Base-by-base conservation (phyloP, 2,888 invertebrate species). In the Acrocera orbiculus region DNA sequence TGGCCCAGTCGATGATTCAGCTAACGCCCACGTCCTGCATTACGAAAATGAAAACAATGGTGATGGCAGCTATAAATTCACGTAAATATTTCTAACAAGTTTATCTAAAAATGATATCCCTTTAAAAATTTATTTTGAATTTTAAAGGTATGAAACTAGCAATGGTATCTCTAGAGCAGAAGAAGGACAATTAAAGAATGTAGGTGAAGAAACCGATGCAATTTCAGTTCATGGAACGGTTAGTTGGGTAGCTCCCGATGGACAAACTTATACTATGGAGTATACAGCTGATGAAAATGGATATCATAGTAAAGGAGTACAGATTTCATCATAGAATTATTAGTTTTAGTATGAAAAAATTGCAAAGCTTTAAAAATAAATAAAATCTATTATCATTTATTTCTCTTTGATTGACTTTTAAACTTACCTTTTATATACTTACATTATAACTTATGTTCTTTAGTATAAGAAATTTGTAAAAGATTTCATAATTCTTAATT, bases 131-230 rank as follows among this genome's bases (percentile, higher is more conserved):
- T n/a, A n/a, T n/a, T n/a, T n/a, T n/a, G n/a, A n/a, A n/a, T n/a
- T n/a, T n/a, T n/a, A n/a, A n/a, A 74, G 74, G 16, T 71, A 66
- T 44, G 71, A 73, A 47, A 72, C 74, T 10, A 73, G 72, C 44
- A 71, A 74, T 43, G 73, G 73, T 16, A 66, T 67, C 11, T 62
- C 66, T 4, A 64, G 69, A 10, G 60, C 67, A 44, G 75, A 76
- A 48, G 63, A 69, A 47, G 75, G 67, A 3, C 61, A 63, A 37
- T 52, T 75, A 34, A 55, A 62, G 45, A 69, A 75, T 50, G 64
- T 65, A 25, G 70, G 73, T 22, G 67, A 67, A 5, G 71, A 74
- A 30, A 65, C 71, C 34, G 68, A 70, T 47, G 66, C 70, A 19
- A 65, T 74, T 27, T 62, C 64, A 8, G 67, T 74, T 8, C 64